phyloP scores from a whole-genome alignment of 2,888 invertebrate genomes.

The Drosophila kambysellisi region DNA sequence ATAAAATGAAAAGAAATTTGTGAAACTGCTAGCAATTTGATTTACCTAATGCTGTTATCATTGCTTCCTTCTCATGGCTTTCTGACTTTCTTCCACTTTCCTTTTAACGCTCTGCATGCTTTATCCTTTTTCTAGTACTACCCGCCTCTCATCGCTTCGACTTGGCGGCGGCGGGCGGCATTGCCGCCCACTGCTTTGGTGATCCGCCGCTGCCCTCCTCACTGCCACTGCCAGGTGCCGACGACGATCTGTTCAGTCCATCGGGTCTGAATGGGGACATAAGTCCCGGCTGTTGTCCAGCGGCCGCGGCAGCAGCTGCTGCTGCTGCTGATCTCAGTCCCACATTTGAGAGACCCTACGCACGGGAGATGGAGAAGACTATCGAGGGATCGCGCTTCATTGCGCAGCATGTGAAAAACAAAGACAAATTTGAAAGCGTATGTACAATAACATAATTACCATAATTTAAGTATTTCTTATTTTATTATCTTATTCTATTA shows the following conservation, averaged over 20 bases:
- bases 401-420: constrained; percentile 97
- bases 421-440: constrained; percentile 97
- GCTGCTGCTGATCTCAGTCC: constrained; percentile 88
- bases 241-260: constrained; percentile 93
- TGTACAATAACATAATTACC: constrained; percentile 85
- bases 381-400: constrained; percentile 97
- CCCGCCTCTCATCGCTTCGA: constrained; percentile 87
- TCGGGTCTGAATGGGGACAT: constrained; percentile 86
- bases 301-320: constrained; percentile 75
- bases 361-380: constrained; percentile 95
- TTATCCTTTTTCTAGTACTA: constrained; percentile 79
- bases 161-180: constrained; percentile 88
- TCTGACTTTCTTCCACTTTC: constrained; percentile 3
- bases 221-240: constrained; percentile 90
- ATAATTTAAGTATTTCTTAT: background rate
- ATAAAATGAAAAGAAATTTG: constrained; percentile 20
- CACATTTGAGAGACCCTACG: constrained; percentile 92
- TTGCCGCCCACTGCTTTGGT: constrained; percentile 88
- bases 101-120: background rate
- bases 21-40: constrained; percentile 57
- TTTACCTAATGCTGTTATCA: constrained; percentile 64
- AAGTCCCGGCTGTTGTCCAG: constrained; percentile 86
- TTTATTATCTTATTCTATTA: background rate
- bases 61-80: constrained; percentile 19
- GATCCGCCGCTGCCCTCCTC: constrained; percentile 89